These are phyloP conservation scores for Adrianichthys oophorus DNA, from an alignment of 2,797 vertebrate genomes.

Conservation along the genomic window DNA sequence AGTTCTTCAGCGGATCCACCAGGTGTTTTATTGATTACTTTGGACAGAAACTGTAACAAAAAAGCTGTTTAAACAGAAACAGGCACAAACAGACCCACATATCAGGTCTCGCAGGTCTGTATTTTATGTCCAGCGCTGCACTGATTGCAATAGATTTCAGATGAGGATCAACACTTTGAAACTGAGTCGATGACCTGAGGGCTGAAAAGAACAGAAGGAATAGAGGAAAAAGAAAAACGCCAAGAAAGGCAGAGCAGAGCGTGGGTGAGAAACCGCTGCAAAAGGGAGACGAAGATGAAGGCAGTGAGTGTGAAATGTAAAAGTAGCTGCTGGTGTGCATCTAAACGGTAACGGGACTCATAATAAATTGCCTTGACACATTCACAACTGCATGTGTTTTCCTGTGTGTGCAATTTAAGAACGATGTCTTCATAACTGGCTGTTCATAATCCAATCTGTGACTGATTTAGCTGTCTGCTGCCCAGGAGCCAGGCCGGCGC, in stretches of 20 bases:
- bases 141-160: slow-evolving; percentile 87
- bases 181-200: slow-evolving; percentile 83
- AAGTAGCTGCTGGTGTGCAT: slow-evolving; percentile 21
- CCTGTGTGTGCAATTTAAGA: slow-evolving; percentile 58
- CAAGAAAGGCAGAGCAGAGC: slow-evolving; percentile 42
- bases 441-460: slow-evolving; percentile 80
- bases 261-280: background rate
- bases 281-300: too few species aligned
- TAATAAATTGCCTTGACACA: slow-evolving; percentile 37
- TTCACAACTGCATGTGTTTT: slow-evolving; percentile 45
- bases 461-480: slow-evolving; percentile 88
- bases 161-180: slow-evolving; percentile 88
- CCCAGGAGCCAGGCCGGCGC: slow-evolving; percentile 83
- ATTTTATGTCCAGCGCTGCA: slow-evolving; percentile 53
- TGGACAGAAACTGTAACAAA: slow-evolving; percentile 46
- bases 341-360: slow-evolving; percentile 40
- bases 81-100: slow-evolving; percentile 23
- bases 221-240: background rate
- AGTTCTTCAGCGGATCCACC: slow-evolving; percentile 39
- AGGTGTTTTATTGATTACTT: slow-evolving; percentile 57
- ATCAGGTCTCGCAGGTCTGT: slow-evolving; percentile 51
- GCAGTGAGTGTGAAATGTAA: too few species aligned
- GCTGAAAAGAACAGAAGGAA: slow-evolving; percentile 53
- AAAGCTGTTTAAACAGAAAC: slow-evolving; percentile 46
- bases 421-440: slow-evolving; percentile 67